Evolutionary conservation across 2,797 vertebrate species (phyloP).

Genomic region (Danio aesculapii): DNA sequence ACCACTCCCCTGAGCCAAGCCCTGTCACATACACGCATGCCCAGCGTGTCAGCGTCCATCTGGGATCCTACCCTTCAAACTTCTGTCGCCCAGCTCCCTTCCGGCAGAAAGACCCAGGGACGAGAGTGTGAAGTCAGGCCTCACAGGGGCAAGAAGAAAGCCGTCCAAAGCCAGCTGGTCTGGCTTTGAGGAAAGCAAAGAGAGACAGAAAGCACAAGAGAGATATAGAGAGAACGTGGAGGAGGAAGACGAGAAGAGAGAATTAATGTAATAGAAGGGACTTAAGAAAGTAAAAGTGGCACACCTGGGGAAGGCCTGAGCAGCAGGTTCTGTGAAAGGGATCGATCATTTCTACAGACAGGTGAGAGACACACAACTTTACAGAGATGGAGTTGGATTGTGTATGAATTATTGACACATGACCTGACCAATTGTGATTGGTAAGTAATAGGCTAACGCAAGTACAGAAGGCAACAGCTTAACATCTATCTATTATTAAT

Average conservation of each 20-base stretch:
- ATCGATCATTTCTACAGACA: slow-evolving; percentile 71
- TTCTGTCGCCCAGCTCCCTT: slow-evolving; percentile 77
- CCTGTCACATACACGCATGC: slow-evolving; percentile 77
- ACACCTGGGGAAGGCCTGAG: slow-evolving; percentile 55
- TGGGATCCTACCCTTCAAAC: slow-evolving; percentile 82
- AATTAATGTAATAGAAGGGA: slow-evolving; percentile 59
- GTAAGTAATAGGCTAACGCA: slow-evolving; percentile 5
- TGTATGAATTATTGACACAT: slow-evolving; percentile 32
- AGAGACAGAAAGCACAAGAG: slow-evolving; percentile 27
- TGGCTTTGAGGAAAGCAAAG: slow-evolving; percentile 77
- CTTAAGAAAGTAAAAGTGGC: slow-evolving; percentile 60
- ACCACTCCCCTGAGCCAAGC: slow-evolving; percentile 74
- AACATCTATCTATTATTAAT: no score
- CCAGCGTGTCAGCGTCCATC: slow-evolving; percentile 77
- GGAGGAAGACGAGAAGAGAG: slow-evolving; percentile 54
- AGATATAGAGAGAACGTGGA: slow-evolving; percentile 58
- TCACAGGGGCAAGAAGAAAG: slow-evolving; percentile 79
- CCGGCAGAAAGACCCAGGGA: slow-evolving; percentile 80
- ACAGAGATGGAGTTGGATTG: slow-evolving; percentile 36
- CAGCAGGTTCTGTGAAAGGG: slow-evolving; percentile 74
- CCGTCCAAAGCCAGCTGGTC: slow-evolving; percentile 90
- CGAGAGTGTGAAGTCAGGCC: slow-evolving; percentile 83
- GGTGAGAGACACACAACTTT: slow-evolving; percentile 73
- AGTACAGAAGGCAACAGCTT: background rate
- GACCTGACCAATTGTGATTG: slow-evolving; percentile 17